These are phyloP conservation scores for Ophioninae sp. DNA, from an alignment of 2,888 invertebrate genomes.

Conservation along the genomic window DNA sequence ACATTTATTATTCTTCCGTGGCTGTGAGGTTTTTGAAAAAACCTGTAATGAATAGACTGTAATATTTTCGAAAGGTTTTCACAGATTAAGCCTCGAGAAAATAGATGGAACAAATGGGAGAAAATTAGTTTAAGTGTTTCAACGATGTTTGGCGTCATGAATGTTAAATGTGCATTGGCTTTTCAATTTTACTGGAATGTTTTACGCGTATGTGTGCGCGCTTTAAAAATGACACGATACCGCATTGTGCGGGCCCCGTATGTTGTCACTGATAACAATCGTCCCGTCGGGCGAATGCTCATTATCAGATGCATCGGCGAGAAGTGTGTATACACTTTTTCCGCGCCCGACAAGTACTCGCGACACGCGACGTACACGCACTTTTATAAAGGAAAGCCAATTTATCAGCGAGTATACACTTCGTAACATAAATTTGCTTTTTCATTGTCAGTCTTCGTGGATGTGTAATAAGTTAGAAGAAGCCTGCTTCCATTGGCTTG, in stretches of 20 bases:
- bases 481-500: background rate
- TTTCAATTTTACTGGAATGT: background rate
- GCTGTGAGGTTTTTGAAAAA: no score
- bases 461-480: background rate
- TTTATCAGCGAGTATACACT: background rate
- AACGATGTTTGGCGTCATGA: background rate
- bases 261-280: slow-evolving; percentile 19
- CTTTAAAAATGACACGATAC: background rate
- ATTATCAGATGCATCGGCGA: slow-evolving; percentile 11
- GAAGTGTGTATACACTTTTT: slow-evolving; percentile 1
- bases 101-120: background rate
- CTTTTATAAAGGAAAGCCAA: background rate
- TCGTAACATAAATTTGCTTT: background rate
- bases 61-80: no score
- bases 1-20: no score
- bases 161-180: background rate
- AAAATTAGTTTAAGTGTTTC: background rate
- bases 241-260: background rate
- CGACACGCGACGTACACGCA: slow-evolving; percentile 25
- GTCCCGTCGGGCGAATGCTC: slow-evolving; percentile 1
- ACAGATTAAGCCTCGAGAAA: no score
- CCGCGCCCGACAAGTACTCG: background rate
- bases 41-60: no score
- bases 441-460: background rate
- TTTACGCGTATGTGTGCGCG: background rate